A percentile compares a stretch with the other conserved stretches of the same genome.
phyloP scores from a whole-genome alignment of 2,113 vertebrate genomes.

The Chrysemys picta region DNA sequence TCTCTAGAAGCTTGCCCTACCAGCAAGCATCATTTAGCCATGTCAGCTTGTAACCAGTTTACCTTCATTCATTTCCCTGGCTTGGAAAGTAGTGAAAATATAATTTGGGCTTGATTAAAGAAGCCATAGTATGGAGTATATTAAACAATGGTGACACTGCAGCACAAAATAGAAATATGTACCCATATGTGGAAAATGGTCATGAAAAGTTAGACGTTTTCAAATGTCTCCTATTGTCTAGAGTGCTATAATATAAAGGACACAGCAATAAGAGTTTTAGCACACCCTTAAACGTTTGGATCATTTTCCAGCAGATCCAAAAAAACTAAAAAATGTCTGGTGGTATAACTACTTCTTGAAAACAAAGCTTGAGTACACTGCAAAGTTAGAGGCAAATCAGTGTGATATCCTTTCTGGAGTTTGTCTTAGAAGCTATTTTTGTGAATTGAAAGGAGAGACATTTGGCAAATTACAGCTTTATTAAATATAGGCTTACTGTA shows the following conservation, averaged over 20 bases:
- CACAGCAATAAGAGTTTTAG: neutral
- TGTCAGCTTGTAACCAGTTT: slow-evolving; percentile 28
- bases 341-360: neutral
- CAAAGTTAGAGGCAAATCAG: neutral
- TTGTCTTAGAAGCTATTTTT: neutral
- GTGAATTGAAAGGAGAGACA: neutral
- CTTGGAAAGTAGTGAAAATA: slow-evolving; percentile 34
- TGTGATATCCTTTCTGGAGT: neutral
- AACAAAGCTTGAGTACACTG: neutral
- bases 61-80: slow-evolving; percentile 15
- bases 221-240: neutral
- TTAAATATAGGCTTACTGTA: slow-evolving; percentile 32
- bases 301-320: neutral
- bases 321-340: neutral
- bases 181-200: slow-evolving; percentile 35
- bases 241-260: neutral
- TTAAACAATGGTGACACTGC: slow-evolving; percentile 35
- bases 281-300: neutral
- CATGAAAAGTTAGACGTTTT: slow-evolving; percentile 22
- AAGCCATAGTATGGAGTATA: neutral
- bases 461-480: slow-evolving; percentile 28
- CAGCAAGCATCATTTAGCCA: neutral
- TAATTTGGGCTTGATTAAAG: slow-evolving; percentile 42
- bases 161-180: slow-evolving; percentile 14
- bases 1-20: slow-evolving; percentile 13